Percentiles rank a stretch among this genome's conserved stretches.
Conservation (phyloP, 2,888 invertebrate species). For the Syrphus vitripennis region DNA sequence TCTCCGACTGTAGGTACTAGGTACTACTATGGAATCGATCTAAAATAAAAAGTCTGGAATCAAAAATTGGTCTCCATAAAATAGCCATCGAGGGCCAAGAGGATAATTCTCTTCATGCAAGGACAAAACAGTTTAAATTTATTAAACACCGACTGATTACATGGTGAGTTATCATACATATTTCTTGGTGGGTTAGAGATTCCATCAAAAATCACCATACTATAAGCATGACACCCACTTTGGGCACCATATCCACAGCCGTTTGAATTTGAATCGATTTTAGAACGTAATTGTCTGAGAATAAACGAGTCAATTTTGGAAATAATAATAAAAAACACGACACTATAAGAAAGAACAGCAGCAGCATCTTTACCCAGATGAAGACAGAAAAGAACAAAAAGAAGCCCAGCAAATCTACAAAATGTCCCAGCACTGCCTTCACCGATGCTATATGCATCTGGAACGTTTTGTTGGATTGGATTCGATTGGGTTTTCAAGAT, state of each 20-base stretch:
- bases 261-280: constrained; percentile 46
- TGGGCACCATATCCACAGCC: neutral
- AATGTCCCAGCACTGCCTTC: constrained; percentile 12
- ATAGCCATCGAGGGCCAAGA: neutral
- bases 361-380: constrained; percentile 1
- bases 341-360: constrained; percentile 25
- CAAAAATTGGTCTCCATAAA: constrained; percentile 30
- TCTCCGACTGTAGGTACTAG: too few relatives aligned
- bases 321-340: constrained; percentile 40
- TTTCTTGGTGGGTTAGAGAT: neutral
- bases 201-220: neutral
- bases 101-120: neutral
- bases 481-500: neutral
- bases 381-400: neutral
- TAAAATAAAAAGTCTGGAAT: constrained; percentile 20
- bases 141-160: neutral
- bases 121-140: constrained; percentile 21
- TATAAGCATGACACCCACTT: neutral
- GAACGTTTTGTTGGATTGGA: constrained; percentile 32
- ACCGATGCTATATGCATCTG: constrained; percentile 58
- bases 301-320: constrained; percentile 44
- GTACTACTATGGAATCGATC: neutral
- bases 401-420: constrained; percentile 24
- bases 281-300: constrained; percentile 36
- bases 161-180: neutral